Conservation (phyloP, 2,113 vertebrate genomes). For the Phylloscopus trochiloides region DNA sequence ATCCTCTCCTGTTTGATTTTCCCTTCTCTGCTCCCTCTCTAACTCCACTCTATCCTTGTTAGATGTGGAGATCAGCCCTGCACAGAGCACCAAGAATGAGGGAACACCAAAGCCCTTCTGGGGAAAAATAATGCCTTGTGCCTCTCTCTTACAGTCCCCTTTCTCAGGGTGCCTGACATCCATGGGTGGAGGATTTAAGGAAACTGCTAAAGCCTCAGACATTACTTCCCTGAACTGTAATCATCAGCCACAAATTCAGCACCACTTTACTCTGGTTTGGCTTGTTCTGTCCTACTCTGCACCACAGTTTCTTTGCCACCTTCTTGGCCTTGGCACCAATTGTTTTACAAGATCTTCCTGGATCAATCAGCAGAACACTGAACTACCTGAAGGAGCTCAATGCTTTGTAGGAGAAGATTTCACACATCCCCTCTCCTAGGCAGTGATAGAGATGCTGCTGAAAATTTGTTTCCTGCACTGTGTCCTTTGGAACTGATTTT, state of each 20-base stretch:
- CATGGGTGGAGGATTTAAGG: background rate
- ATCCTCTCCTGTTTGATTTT: background rate
- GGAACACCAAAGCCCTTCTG: background rate
- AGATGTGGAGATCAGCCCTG: background rate
- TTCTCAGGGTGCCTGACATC: background rate
- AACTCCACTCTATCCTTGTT: background rate
- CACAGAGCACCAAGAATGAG: background rate
- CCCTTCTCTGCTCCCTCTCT: background rate
- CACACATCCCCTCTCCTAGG: background rate
- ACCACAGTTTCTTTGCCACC: background rate
- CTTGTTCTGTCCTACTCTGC: background rate
- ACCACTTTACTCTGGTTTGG: background rate
- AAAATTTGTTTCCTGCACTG: background rate
- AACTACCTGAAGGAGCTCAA: background rate
- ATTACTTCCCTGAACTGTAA: background rate
- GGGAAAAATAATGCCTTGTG: background rate
- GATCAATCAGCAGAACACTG: background rate
- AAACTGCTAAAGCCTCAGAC: background rate
- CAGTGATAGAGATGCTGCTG: background rate
- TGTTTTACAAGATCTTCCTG: background rate
- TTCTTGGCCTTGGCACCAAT: background rate
- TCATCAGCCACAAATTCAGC: background rate
- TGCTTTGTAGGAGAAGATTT: background rate
- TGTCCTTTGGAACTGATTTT: fast-evolving
- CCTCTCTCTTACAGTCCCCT: background rate